These are phyloP conservation scores for Mythimna albipuncta DNA, from an alignment of 2,888 invertebrate species.

Conservation along the genomic window DNA sequence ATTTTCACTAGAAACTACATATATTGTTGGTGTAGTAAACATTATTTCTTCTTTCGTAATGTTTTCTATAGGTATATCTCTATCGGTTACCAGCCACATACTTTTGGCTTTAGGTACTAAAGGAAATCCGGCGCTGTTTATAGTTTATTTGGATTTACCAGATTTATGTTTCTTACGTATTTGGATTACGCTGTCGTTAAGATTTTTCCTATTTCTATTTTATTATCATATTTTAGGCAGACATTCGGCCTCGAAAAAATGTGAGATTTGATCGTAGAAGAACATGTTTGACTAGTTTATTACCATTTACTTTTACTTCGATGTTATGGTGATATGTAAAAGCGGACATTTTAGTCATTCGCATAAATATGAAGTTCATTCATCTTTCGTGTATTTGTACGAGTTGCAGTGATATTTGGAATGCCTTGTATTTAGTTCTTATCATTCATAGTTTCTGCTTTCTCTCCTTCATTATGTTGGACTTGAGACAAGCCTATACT, in stretches of 20 bases:
- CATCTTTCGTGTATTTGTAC: constrained; percentile 33
- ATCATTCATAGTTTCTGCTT: constrained; percentile 45
- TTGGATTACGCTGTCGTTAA: constrained; percentile 31
- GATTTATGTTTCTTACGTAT: constrained; percentile 39
- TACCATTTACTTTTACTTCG: constrained; percentile 33
- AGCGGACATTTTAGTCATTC: constrained; percentile 32
- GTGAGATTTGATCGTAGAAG: constrained; percentile 6
- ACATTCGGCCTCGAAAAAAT: constrained; percentile 5
- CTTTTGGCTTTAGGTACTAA: constrained; percentile 39
- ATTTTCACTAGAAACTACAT: constrained; percentile 60
- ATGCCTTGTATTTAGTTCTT: constrained; percentile 40
- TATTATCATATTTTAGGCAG: constrained; percentile 9
- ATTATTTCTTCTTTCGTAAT: constrained; percentile 60
- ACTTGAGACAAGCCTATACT: constrained; percentile 42
- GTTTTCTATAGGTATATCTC: constrained; percentile 31
- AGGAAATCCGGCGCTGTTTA: constrained; percentile 54
- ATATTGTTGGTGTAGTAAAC: constrained; percentile 59
- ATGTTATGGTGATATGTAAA: constrained; percentile 32
- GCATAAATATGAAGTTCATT: constrained; percentile 52
- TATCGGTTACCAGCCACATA: constrained; percentile 23
- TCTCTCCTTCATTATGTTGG: constrained; percentile 43
- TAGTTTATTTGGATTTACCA: constrained; percentile 39
- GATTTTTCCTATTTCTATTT: constrained; percentile 15
- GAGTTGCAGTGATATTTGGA: constrained; percentile 30
- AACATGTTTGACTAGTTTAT: constrained; percentile 44